phyloP scores from a whole-genome alignment of 2,888 invertebrate genomes.

The Chrysomela aeneicollis region DNA sequence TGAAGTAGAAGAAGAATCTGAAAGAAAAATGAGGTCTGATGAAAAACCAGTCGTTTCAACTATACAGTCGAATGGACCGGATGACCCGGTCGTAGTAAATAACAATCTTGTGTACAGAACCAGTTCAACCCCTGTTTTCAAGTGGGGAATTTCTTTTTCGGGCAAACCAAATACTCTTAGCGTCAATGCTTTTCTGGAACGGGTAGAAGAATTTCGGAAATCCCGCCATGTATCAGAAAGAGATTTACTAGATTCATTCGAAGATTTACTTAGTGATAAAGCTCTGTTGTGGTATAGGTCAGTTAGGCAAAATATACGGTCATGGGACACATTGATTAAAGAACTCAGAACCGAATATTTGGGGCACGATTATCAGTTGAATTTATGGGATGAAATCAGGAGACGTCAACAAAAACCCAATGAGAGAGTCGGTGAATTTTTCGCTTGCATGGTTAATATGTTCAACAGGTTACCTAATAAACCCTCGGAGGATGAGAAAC shows the following conservation, averaged over 20 bases:
- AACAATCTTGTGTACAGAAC: constrained; percentile 2
- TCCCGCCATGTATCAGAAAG: constrained; percentile 4
- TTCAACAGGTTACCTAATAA: background rate
- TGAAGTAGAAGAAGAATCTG: background rate
- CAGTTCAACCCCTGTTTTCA: too few relatives aligned
- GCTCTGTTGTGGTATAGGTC: too few relatives aligned
- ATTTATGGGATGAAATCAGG: constrained; percentile 13
- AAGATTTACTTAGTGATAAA: constrained; percentile 3
- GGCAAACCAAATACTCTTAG: constrained; percentile 11
- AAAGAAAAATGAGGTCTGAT: background rate
- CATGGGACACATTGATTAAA: constrained; percentile 1
- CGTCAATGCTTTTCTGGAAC: constrained; percentile 18
- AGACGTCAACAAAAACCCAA: background rate
- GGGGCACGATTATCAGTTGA: constrained; percentile 7
- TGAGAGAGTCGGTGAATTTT: constrained; percentile 7
- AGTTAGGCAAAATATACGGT: background rate
- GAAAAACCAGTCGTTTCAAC: background rate
- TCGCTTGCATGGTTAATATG: constrained; percentile 14
- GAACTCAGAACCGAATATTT: background rate
- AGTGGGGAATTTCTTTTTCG: constrained; percentile 13
- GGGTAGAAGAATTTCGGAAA: constrained; percentile 2
- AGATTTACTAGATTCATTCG: constrained; percentile 5
- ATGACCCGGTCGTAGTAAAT: background rate
- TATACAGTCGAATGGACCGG: background rate
- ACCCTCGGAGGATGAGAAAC: constrained; percentile 4